Evolutionary conservation across 2,113 vertebrate species (phyloP).

Genomic region (Aptenodytes patagonicus): DNA sequence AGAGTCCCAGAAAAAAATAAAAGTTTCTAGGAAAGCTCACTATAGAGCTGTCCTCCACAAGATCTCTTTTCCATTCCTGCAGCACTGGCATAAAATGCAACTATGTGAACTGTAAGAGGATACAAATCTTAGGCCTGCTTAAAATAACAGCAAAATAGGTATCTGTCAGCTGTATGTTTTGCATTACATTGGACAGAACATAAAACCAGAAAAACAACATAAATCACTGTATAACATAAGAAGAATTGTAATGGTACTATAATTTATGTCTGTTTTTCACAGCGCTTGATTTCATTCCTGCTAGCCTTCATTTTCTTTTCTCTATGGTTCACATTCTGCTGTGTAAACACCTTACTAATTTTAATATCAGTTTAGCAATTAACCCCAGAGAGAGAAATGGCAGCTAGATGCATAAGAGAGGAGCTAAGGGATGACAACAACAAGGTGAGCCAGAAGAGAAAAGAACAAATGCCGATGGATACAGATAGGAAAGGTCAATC

Average conservation of each 20-base stretch:
- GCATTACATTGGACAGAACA: constrained; percentile 26
- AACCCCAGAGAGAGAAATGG: background rate
- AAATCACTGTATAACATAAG: constrained; percentile 5
- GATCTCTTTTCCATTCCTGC: background rate
- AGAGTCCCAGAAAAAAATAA: background rate
- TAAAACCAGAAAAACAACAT: constrained; percentile 28
- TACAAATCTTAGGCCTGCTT: background rate
- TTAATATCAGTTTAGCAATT: background rate
- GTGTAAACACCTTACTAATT: background rate
- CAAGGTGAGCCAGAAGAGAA: background rate
- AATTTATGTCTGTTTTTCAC: constrained; percentile 7
- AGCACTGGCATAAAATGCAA: background rate
- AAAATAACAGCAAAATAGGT: constrained; percentile 14
- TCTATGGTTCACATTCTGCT: background rate
- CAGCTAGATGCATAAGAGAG: background rate
- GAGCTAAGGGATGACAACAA: background rate
- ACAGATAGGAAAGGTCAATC: background rate
- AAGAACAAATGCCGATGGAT: background rate
- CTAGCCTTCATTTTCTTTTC: background rate
- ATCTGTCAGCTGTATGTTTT: constrained; percentile 25
- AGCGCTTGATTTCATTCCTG: background rate
- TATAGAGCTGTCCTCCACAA: background rate
- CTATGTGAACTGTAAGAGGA: background rate
- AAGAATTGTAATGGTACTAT: background rate
- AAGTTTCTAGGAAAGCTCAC: background rate